Base-by-base conservation (phyloP, 2,113 vertebrate genomes). In the Periophthalmus modestus region DNA sequence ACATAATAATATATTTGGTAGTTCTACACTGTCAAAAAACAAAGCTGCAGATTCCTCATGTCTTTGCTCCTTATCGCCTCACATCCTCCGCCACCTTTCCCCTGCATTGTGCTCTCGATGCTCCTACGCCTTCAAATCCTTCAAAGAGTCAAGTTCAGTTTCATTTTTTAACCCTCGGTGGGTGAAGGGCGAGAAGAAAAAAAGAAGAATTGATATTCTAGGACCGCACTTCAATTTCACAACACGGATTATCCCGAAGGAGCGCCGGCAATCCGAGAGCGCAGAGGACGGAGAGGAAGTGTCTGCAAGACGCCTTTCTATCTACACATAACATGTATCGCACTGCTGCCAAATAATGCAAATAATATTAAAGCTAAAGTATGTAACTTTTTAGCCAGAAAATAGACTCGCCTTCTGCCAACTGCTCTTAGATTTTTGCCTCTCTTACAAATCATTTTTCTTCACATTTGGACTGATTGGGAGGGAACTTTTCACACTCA, bases 241-340 rank as follows among this genome's bases (percentile, higher is more conserved):
- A 88, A 89, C 82, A 88, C 87, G 84, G 90, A 93, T 92, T 91
- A 92, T 91, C 89, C 91, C 89, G 65, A 57, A 89, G 90, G 89
- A 83, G 86, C 68, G 68, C 81, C 47, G 75, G 85, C 87, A 90
- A 82, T 89, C 85, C 78, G 59, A 77, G 43, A 69, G 77, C 80
- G 79, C 19, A 68, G 54, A 61, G 80, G 75, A 87, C 83, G 88
- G 85, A 79, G 85, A 87, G 82, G 81, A 75, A 52, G 70, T 66
- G 16, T 28, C 75, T 69, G 34, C 71, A 74, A 77, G 57, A 66
- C 79, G 80, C 76, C 72, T 71, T 62, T 77, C 79, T 16, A 63
- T 78, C 86, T 74, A 71, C 81, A 79, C 73, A 73, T 66, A 61
- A 55, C 83, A 43, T 10, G 82, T 67, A 63, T 39, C 72, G 75